Percentiles rank a stretch among this genome's conserved stretches.
These are phyloP conservation scores for Callipepla squamata DNA, from an alignment of 2,113 vertebrate genomes.

Conservation along the genomic window DNA sequence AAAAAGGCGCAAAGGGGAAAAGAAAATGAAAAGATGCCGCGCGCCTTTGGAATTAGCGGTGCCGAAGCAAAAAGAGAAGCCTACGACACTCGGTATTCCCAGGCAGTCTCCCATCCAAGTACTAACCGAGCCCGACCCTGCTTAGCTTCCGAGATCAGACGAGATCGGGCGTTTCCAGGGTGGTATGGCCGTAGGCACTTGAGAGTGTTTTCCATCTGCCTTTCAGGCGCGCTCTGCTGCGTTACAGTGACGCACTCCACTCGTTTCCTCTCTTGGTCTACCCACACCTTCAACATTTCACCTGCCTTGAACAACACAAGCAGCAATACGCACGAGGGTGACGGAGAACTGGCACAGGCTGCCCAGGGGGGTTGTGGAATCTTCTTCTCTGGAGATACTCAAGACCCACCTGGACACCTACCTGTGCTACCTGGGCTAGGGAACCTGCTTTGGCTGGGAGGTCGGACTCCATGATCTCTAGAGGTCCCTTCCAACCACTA, in stretches of 20 bases:
- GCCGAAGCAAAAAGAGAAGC: background rate
- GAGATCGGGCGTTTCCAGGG: background rate
- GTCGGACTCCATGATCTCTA: too few relatives aligned
- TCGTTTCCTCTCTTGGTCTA: background rate
- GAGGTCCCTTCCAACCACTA: too few relatives aligned
- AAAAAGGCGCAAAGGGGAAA: background rate
- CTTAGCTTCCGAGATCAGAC: background rate
- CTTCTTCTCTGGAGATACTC: too few relatives aligned
- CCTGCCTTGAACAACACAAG: background rate
- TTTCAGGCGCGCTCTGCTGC: background rate
- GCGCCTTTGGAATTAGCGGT: background rate
- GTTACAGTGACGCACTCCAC: fast-evolving
- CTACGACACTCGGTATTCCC: background rate
- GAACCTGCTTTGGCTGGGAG: too few relatives aligned
- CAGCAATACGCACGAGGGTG: background rate
- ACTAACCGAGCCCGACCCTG: background rate
- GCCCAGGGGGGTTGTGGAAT: too few relatives aligned
- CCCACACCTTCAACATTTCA: background rate
- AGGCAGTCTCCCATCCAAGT: background rate
- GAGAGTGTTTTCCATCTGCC: fast-evolving
- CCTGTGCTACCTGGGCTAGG: too few relatives aligned
- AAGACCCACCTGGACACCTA: too few relatives aligned
- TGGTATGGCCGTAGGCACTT: background rate
- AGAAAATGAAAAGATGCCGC: too few relatives aligned
- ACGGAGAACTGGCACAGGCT: too few relatives aligned